Base-by-base conservation (phyloP, 2,888 invertebrate genomes). In the Bugulina stolonifera region DNA sequence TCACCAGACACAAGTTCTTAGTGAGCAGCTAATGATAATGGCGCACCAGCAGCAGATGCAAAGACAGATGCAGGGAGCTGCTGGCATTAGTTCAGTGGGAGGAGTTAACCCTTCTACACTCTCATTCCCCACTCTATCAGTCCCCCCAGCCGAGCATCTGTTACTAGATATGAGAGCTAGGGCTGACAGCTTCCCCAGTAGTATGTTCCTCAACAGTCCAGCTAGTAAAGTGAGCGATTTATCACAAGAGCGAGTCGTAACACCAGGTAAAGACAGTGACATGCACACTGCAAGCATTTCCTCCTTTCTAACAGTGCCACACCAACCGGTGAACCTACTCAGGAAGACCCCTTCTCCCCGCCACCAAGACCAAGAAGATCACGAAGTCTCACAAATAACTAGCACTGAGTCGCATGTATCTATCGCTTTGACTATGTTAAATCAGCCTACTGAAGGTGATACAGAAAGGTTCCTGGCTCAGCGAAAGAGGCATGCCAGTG, bases 201-300 rank as follows among this genome's bases (percentile, higher is more conserved):
- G 18, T 32, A 64, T 64, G 32, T 43, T 43, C 43, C 43, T 43
- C 18, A 64, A 64, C 32, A 64, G 64, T 64, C 64, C 64, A 64
- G 32, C 64, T 32, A 64, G 64, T n/a, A 64, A 64, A n/a, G 14
- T 32, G 32, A 64, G 64, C 27, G 64, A 64, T 1, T 5, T 32
- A 27, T 64, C 64, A 14, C 64, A 64, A 3, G 64, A 64, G 64
- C 27, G 64, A 10, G 64, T 25, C 32, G 27, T 14, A 32, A 64
- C 64, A 14, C 29, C 64, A 10, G 10, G 5, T 2, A 64, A 32
- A 32, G 64, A 32, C 5, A 64, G 34, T 32, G 27, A 43, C 5
- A 5, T 43, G 10, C 43, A 10, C 43, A 18, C 43, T 43, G 18
- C 18, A 5, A 43, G 43, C 43, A 10, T 18, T 5, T 43, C 43